These are phyloP conservation scores for Drosophila eohydei DNA, from an alignment of 2,888 invertebrate genomes.

Conservation along the genomic window DNA sequence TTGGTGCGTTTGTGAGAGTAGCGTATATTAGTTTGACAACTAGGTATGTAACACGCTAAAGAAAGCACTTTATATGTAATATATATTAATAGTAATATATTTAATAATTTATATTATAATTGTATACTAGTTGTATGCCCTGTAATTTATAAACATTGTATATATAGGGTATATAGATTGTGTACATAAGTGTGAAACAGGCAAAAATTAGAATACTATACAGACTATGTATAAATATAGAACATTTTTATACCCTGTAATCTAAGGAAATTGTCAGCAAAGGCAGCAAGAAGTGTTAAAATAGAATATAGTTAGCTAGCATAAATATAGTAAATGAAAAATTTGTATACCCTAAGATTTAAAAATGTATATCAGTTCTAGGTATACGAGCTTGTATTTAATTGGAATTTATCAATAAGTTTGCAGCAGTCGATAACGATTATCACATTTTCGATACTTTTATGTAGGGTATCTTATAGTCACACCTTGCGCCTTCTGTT, in stretches of 20 bases:
- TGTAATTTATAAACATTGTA: too few species aligned
- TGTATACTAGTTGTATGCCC: not conserved
- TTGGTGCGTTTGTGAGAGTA: not conserved
- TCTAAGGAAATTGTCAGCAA: not conserved
- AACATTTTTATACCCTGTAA: not conserved
- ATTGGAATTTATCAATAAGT: not conserved
- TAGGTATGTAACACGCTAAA: not conserved
- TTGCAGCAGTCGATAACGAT: not conserved
- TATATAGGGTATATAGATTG: too few species aligned
- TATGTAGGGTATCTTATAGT: slow-evolving; percentile 2
- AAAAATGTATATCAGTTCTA: not conserved
- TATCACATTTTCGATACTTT: not conserved
- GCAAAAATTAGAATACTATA: not conserved
- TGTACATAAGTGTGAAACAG: not conserved
- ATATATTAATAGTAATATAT: not conserved
- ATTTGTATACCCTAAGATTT: not conserved
- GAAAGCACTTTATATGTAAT: not conserved
- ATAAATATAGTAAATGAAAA: not conserved
- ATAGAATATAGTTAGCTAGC: not conserved
- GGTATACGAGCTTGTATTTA: not conserved
- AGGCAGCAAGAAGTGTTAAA: not conserved
- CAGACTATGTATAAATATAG: not conserved
- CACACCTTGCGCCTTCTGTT: not conserved
- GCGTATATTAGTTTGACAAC: not conserved
- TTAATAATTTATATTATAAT: not conserved